A percentile compares a stretch with the other conserved stretches of the same genome.
Conservation (phyloP, 2,888 invertebrate species). For the Chorisops tibialis region DNA sequence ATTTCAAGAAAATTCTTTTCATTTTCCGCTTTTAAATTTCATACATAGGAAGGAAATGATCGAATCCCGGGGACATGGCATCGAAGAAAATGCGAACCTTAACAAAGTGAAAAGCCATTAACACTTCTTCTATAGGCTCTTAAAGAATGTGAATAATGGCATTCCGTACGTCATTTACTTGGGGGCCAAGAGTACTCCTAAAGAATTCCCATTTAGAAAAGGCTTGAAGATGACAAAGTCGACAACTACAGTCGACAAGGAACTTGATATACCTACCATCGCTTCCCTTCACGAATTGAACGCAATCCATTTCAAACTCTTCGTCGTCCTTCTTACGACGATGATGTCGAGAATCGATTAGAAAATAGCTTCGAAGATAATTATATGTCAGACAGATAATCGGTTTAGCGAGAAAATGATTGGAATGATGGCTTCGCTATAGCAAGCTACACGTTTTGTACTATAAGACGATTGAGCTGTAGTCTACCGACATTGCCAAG, state of each 20-base stretch:
- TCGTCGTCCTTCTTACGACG: neutral
- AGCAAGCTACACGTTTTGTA: neutral
- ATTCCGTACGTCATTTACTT: conserved; percentile 25
- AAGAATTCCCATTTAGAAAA: conserved; percentile 23
- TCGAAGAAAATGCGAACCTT: neutral
- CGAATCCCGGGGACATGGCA: conserved; percentile 16
- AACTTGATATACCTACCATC: neutral
- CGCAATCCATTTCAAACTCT: neutral
- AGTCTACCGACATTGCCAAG: neutral
- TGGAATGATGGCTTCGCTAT: conserved; percentile 8
- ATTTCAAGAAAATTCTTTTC: too few relatives aligned
- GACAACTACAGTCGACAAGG: neutral
- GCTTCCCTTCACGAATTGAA: neutral
- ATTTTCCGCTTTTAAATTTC: too few relatives aligned
- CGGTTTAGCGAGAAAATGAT: conserved; percentile 22
- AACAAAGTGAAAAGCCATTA: conserved; percentile 13
- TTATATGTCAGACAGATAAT: conserved; percentile 24
- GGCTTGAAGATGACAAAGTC: conserved; percentile 18
- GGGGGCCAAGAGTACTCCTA: neutral
- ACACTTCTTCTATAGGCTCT: conserved; percentile 6
- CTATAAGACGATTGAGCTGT: conserved; percentile 6
- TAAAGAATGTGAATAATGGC: conserved; percentile 24
- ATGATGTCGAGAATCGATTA: conserved; percentile 8
- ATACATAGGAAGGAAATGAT: too few relatives aligned
- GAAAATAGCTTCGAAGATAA: conserved; percentile 23